Conservation (phyloP, 2,113 vertebrate genomes). For the Ochotona curzoniae region DNA sequence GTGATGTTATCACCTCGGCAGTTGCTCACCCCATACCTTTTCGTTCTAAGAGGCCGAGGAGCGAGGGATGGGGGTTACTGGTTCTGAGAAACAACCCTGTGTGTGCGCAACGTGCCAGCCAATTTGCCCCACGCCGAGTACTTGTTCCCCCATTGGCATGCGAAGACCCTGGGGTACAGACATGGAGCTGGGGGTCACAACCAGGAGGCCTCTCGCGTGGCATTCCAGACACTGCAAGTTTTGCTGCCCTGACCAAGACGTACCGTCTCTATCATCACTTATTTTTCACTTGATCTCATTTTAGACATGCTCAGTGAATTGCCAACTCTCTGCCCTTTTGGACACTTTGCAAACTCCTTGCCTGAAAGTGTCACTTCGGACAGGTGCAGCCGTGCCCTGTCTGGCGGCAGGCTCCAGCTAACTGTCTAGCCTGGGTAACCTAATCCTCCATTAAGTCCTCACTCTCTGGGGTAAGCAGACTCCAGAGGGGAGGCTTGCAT, state of each 20-base stretch:
- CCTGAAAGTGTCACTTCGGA: neutral
- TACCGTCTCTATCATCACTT: neutral
- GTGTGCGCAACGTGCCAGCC: neutral
- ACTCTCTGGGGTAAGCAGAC: neutral
- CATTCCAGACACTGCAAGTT: neutral
- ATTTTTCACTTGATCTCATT: neutral
- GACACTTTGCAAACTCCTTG: neutral
- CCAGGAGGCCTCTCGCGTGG: neutral
- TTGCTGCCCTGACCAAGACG: neutral
- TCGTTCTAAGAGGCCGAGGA: neutral
- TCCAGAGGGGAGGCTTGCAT: neutral
- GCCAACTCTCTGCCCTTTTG: neutral
- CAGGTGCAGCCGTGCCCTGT: neutral
- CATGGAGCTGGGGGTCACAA: neutral
- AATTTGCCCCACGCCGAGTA: neutral
- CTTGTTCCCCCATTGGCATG: neutral
- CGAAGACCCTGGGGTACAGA: too few relatives aligned
- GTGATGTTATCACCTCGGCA: slow-evolving; percentile 59
- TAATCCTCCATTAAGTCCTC: neutral
- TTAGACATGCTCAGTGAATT: neutral
- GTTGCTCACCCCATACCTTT: slow-evolving; percentile 35
- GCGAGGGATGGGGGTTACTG: too few relatives aligned
- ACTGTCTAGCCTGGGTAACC: neutral
- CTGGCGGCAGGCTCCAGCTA: neutral
- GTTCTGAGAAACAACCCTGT: too few relatives aligned